Conservation (phyloP, 1,140 invertebrate genomes). For the Formica exsecta region DNA sequence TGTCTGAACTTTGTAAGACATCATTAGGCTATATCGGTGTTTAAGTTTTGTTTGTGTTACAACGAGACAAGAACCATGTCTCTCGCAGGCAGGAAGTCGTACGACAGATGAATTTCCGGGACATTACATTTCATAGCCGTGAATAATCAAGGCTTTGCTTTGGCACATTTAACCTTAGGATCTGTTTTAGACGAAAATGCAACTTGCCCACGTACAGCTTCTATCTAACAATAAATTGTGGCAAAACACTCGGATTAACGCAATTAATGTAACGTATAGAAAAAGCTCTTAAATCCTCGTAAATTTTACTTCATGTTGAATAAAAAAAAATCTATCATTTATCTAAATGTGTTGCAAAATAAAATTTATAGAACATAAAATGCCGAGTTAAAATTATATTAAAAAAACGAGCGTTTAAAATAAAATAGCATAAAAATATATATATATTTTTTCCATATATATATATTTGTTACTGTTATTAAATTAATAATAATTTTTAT, state of each 20-base stretch:
- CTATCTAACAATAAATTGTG: background rate
- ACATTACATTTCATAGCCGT: conserved; percentile 15
- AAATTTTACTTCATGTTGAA: background rate
- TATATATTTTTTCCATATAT: background rate
- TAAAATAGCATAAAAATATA: background rate
- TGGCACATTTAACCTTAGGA: conserved; percentile 14
- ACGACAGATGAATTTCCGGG: conserved; percentile 14
- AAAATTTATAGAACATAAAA: background rate
- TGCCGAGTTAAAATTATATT: background rate
- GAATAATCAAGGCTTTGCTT: conserved; percentile 20
- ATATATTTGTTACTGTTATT: background rate
- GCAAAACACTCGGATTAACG: background rate
- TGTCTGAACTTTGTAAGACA: conserved; percentile 13
- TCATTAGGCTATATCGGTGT: conserved; percentile 22
- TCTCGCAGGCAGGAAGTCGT: background rate
- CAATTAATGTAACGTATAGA: background rate
- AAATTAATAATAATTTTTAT: conserved; percentile 15
- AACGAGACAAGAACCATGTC: background rate
- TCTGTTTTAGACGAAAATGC: background rate
- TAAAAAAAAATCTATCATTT: background rate
- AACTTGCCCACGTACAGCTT: background rate
- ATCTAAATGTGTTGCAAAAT: background rate
- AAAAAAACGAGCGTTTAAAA: background rate
- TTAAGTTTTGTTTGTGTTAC: conserved; percentile 8
- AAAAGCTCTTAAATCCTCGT: background rate